Percentiles rank a stretch among this genome's conserved stretches.
Evolutionary conservation across 1,140 invertebrate species (phyloP).

Genomic region (Holcopasites calliopsidis): DNA sequence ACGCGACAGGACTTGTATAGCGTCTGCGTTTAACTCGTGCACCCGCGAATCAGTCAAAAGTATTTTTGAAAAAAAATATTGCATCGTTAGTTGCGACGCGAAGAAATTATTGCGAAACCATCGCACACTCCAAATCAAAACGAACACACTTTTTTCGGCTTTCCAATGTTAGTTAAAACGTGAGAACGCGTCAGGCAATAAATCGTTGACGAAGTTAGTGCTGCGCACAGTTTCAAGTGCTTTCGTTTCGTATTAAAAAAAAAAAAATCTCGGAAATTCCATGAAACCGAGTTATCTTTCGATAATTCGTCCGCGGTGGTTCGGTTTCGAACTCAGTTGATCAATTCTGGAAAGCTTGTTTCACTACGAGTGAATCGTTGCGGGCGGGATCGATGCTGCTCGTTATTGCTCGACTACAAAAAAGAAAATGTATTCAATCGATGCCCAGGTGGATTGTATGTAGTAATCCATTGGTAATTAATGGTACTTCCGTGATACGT

Average conservation of each 20-base stretch:
- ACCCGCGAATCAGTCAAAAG: not conserved
- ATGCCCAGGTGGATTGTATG: not conserved
- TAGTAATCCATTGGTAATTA: not conserved
- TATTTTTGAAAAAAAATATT: not conserved
- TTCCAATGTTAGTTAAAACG: conserved; percentile 14
- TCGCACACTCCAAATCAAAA: not conserved
- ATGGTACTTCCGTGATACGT: not conserved
- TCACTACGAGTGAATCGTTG: no score
- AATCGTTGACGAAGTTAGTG: conserved; percentile 2
- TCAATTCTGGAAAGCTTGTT: not conserved
- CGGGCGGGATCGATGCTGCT: not conserved
- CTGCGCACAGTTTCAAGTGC: not conserved
- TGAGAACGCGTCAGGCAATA: not conserved
- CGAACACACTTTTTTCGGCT: not conserved
- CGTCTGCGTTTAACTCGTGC: not conserved
- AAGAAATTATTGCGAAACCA: not conserved
- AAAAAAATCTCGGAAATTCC: not conserved
- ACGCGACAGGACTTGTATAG: not conserved
- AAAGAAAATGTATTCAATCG: not conserved
- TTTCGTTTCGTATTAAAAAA: not conserved
- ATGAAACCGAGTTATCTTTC: not conserved
- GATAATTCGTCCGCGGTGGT: not conserved
- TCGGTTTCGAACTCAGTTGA: not conserved
- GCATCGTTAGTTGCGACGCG: not conserved
- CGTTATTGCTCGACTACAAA: not conserved